A percentile compares a stretch with the other conserved stretches of the same genome.
phyloP scores from a whole-genome alignment of 2,888 invertebrate species.

The Hypercompe scribonia region DNA sequence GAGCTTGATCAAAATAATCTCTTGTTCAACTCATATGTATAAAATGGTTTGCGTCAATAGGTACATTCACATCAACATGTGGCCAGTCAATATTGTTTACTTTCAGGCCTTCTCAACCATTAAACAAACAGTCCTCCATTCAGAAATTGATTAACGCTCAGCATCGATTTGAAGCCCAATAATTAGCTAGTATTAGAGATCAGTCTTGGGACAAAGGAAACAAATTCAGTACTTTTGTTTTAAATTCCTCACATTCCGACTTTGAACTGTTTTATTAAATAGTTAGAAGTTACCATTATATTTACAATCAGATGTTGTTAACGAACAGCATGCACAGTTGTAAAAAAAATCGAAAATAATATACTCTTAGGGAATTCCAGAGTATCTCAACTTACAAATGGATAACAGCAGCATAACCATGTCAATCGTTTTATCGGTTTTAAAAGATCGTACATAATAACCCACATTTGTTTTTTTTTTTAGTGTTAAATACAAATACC shows the following conservation, averaged over 20 bases:
- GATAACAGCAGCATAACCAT: constrained; percentile 26
- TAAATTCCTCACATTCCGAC: constrained; percentile 61
- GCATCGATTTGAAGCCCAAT: constrained; percentile 63
- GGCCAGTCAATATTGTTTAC: constrained; percentile 57
- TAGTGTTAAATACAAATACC: constrained; percentile 45
- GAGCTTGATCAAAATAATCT: constrained; percentile 83
- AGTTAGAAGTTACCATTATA: constrained; percentile 55
- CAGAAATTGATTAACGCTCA: constrained; percentile 55
- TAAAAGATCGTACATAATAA: constrained; percentile 37
- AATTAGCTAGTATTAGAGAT: constrained; percentile 72
- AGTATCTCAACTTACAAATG: constrained; percentile 27
- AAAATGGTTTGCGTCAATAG: constrained; percentile 55
- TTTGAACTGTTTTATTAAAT: constrained; percentile 52
- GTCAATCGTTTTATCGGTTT: constrained; percentile 31
- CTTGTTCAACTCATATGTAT: constrained; percentile 73
- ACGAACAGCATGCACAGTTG: constrained; percentile 30
- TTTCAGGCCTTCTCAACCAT: constrained; percentile 55
- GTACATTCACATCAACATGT: constrained; percentile 27
- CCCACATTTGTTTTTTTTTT: constrained; percentile 40
- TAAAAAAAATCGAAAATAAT: constrained; percentile 37
- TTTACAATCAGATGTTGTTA: constrained; percentile 49
- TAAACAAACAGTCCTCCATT: constrained; percentile 61
- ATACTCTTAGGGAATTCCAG: constrained; percentile 69
- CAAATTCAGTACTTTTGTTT: constrained; percentile 65
- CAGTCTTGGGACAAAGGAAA: constrained; percentile 83